phyloP scores from a whole-genome alignment of 2,113 vertebrate species.

The Rhagologus leucostigma region DNA sequence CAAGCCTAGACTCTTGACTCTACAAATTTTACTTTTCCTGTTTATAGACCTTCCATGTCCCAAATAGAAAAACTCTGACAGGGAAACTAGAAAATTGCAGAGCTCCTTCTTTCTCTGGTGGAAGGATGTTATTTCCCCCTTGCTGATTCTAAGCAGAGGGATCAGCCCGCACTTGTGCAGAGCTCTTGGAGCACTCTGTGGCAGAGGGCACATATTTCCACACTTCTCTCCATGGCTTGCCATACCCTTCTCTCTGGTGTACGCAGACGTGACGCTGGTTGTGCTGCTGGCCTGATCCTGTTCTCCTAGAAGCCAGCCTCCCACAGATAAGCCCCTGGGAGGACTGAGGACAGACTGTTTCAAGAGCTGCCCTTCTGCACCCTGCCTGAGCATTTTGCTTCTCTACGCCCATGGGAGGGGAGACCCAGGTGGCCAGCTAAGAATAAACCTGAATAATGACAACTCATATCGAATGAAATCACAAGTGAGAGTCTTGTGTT shows the following conservation, averaged over 20 bases:
- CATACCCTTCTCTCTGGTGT: neutral
- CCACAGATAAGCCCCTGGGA: neutral
- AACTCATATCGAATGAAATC: slow-evolving; percentile 9
- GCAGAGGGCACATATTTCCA: neutral
- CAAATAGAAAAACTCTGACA: neutral
- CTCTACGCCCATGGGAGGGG: neutral
- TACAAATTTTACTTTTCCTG: neutral
- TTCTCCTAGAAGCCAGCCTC: neutral
- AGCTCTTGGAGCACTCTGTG: neutral
- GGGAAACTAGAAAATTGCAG: neutral
- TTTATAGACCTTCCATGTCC: neutral
- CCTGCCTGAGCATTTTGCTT: neutral
- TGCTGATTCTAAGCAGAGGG: neutral
- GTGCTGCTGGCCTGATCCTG: neutral
- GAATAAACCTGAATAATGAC: slow-evolving; percentile 22
- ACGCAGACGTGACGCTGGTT: neutral
- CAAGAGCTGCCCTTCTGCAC: neutral
- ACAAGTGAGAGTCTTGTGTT: slow-evolving; percentile 17
- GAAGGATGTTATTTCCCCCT: neutral
- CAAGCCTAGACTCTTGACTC: neutral
- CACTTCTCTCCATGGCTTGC: neutral
- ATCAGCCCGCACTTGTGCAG: neutral
- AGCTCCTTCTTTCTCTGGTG: neutral
- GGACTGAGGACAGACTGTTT: neutral
- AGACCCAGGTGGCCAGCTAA: slow-evolving; percentile 16